Base-by-base conservation (phyloP, 1,140 invertebrate species). In the Drosophila sechellia region DNA sequence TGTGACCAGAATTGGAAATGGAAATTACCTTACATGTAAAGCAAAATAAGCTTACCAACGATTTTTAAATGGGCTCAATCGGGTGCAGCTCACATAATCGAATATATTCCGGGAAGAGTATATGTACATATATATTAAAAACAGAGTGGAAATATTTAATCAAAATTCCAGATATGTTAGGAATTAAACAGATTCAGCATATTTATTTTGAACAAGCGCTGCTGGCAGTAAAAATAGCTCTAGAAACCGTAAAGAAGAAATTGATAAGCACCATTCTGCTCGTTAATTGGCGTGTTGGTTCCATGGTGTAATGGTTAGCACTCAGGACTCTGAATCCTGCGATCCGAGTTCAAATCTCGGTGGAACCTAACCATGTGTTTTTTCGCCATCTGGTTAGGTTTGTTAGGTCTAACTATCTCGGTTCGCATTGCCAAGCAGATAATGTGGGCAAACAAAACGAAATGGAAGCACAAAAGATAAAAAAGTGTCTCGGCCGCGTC, bases 231-330 rank as follows among this genome's bases (percentile, higher is more conserved):
- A 63, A 25, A 50, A 49, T 65, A 52, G 31, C 15, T 35, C 2
- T 35, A 1, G 31, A 20, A 34, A 35, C 17, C 5, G 8, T 12
- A 1, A 4, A 12, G 3, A 17, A 1, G n/a, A 15, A 34, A 45
- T 4, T 37, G 1, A 5, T 25, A 35, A 20, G 4, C 15, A 12
- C 4, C 0, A 12, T 35, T 35, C 3, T 52, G 49, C 1, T 11
- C 15, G 2, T 0, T 0, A 0, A 0, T 12, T 4, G 15, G 1
- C 13, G 37, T n/a, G 45, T 8, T 39, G 84, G 84, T 95, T 94
- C 95, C 94, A 95, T 96, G 95, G 95, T 96, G 95, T 96, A 96
- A 96, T 95, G 96, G 96, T 96, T 95, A 96, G 95, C 95, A 96
- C 95, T 96, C 95, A 96, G 95, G 95, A 96, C 95, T 96, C 94